Evolutionary conservation across 2,888 invertebrate genomes (phyloP).

Genomic region (Actias luna): DNA sequence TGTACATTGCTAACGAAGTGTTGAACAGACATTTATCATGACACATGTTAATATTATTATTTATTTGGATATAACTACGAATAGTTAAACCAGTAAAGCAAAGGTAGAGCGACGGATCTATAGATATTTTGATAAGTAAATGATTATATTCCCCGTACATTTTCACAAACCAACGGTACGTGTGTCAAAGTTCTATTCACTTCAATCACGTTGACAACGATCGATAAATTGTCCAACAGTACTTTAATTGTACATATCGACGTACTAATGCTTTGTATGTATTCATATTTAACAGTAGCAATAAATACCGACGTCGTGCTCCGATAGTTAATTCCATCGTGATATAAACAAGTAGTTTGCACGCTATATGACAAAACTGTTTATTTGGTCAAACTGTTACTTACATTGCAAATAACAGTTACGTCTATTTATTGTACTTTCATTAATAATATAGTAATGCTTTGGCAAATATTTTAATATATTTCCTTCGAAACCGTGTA

Average conservation of each 20-base stretch:
- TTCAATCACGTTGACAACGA: slow-evolving; percentile 54
- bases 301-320: slow-evolving; percentile 29
- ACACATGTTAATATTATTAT: too few species aligned
- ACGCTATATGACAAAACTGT: slow-evolving; percentile 20
- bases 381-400: neutral
- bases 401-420: neutral
- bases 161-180: slow-evolving; percentile 63
- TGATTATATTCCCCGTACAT: slow-evolving; percentile 50
- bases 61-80: too few species aligned
- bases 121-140: neutral
- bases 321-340: slow-evolving; percentile 32
- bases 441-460: neutral
- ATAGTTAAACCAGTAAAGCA: too few species aligned
- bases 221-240: slow-evolving; percentile 51
- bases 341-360: slow-evolving; percentile 28
- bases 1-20: too few species aligned
- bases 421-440: neutral
- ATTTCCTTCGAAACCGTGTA: too few species aligned
- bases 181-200: slow-evolving; percentile 51
- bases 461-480: too few species aligned
- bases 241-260: slow-evolving; percentile 40
- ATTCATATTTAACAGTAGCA: slow-evolving; percentile 28
- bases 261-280: slow-evolving; percentile 23
- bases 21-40: too few species aligned
- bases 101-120: too few species aligned